Conservation (phyloP, 2,113 vertebrate species). For the Gallinago jamesoni region DNA sequence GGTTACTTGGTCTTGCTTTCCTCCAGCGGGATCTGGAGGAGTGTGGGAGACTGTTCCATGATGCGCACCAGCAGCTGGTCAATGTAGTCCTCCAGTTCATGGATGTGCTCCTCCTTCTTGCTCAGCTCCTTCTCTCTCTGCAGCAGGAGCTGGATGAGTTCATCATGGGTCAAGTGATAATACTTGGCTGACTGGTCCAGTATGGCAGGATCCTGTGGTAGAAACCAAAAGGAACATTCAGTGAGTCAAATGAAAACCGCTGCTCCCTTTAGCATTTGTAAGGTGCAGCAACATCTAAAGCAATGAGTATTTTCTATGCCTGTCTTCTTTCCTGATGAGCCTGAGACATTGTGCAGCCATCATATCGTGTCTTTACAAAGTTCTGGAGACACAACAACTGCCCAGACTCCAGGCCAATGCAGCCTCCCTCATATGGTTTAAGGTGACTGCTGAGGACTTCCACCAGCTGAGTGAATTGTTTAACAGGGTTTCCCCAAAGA, state of each 20-base stretch:
- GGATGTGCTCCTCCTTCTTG: conserved; percentile 85
- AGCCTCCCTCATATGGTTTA: neutral
- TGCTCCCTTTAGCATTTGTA: neutral
- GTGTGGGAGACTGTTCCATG: conserved; percentile 93
- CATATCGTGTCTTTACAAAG: neutral
- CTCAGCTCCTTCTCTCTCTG: conserved; percentile 87
- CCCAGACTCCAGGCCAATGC: neutral
- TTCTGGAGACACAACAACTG: neutral
- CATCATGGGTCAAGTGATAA: conserved; percentile 92
- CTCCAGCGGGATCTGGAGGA: conserved; percentile 88
- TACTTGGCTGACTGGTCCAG: conserved; percentile 86
- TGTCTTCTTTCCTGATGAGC: neutral
- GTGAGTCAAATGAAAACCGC: neutral
- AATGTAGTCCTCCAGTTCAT: conserved; percentile 95
- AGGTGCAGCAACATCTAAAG: neutral
- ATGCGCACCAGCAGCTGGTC: conserved; percentile 96
- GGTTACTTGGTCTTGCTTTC: conserved; percentile 70
- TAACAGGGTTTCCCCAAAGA: neutral
- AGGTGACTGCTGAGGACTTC: neutral
- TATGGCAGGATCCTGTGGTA: conserved; percentile 60
- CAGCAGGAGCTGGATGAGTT: conserved; percentile 90
- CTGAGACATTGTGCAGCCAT: neutral
- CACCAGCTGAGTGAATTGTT: neutral
- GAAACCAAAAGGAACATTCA: neutral
- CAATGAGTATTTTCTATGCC: rapidly evolving